phyloP scores from a whole-genome alignment of 2,888 invertebrate species.

The Drosophila greeni region DNA sequence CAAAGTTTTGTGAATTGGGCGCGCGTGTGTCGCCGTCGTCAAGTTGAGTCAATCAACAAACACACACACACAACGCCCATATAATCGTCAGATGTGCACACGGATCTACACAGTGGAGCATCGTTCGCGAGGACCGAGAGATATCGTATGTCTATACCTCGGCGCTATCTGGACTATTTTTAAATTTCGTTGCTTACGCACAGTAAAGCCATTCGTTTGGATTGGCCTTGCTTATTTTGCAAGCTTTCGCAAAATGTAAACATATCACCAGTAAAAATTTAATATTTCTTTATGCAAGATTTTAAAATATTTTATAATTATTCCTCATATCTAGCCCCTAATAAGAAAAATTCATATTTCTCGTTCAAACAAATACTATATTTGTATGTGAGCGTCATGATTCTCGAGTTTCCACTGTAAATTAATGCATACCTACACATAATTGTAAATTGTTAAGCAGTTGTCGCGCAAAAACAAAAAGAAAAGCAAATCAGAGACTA shows the following conservation, averaged over 20 bases:
- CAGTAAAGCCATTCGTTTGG: neutral
- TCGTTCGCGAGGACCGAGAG: neutral
- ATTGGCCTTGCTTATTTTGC: neutral
- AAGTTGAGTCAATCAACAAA: conserved; percentile 53
- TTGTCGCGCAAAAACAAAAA: conserved; percentile 31
- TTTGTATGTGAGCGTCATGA: neutral
- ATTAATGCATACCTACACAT: conserved; percentile 10
- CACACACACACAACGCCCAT: conserved; percentile 23
- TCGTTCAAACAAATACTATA: no score
- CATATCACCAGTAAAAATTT: neutral
- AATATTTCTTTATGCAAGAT: no score
- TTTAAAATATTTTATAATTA: no score
- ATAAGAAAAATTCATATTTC: no score
- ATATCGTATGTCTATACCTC: neutral
- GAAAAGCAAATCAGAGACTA: conserved; percentile 15
- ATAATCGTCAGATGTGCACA: conserved; percentile 27
- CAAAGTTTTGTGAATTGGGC: conserved; percentile 43
- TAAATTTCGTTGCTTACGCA: no score
- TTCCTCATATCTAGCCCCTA: no score
- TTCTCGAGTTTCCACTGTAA: conserved; percentile 1
- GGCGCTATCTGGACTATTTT: neutral
- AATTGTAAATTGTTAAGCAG: conserved; percentile 45
- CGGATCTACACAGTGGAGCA: conserved; percentile 21
- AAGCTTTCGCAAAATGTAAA: neutral
- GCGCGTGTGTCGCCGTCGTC: conserved; percentile 43